phyloP scores from a whole-genome alignment of 1,140 invertebrate genomes.

The Drosophila asahinai region DNA sequence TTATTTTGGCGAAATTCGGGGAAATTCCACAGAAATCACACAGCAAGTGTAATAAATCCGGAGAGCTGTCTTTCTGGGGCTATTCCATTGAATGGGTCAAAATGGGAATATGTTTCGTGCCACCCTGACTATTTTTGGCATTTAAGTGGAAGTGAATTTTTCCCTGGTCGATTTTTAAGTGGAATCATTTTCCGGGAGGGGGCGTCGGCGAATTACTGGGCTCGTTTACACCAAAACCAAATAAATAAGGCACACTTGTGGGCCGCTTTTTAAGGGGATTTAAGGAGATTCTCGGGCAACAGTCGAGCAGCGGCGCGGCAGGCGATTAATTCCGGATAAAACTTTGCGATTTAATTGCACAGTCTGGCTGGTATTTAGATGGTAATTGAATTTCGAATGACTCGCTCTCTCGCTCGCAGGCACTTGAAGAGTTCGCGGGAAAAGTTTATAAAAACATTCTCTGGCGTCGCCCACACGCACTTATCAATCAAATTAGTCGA shows the following conservation, averaged over 20 bases:
- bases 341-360: constrained; percentile 66
- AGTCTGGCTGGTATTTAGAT: constrained; percentile 39
- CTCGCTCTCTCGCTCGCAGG: not conserved
- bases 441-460: constrained; percentile 70
- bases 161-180: constrained; percentile 46
- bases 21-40: constrained; percentile 46
- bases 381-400: constrained; percentile 18
- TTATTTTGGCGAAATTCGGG: constrained; percentile 23
- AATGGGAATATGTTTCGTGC: constrained; percentile 9
- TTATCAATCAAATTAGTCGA: constrained; percentile 39
- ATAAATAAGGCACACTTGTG: constrained; percentile 44
- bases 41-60: constrained; percentile 44
- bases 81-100: constrained; percentile 44
- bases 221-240: constrained; percentile 49
- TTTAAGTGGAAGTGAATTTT: constrained; percentile 53
- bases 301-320: constrained; percentile 12
- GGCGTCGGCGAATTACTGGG: constrained; percentile 15
- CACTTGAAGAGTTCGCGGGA: constrained; percentile 46
- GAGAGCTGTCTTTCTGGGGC: constrained; percentile 33
- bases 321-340: constrained; percentile 54
- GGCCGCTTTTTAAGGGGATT: constrained; percentile 11
- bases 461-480: constrained; percentile 18
- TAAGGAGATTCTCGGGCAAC: not conserved
- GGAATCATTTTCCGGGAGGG: constrained; percentile 37
- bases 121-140: constrained; percentile 50